A percentile compares a stretch with the other conserved stretches of the same genome.
Conservation (phyloP, 2,888 invertebrate genomes). For the Mythimna vitellina region DNA sequence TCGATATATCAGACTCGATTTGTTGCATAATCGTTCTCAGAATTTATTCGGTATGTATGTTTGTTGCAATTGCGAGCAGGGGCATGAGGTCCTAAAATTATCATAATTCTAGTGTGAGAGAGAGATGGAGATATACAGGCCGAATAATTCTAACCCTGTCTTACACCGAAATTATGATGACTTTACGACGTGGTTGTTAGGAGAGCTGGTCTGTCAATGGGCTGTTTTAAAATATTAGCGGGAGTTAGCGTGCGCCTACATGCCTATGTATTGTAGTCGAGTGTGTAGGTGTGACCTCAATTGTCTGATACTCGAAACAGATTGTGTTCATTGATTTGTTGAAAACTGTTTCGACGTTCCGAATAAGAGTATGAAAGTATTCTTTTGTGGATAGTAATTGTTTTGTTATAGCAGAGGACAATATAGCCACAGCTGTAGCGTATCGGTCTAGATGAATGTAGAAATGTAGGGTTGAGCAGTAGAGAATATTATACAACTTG, state of each 20-base stretch:
- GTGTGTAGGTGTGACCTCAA: slow-evolving; percentile 77
- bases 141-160: too few species aligned
- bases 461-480: not conserved
- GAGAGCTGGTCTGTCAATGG: slow-evolving; percentile 66
- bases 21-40: slow-evolving; percentile 60
- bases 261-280: slow-evolving; percentile 34
- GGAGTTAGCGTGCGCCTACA: slow-evolving; percentile 70
- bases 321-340: slow-evolving; percentile 57
- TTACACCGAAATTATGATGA: too few species aligned
- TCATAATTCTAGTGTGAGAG: too few species aligned
- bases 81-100: too few species aligned
- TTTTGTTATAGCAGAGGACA: not conserved
- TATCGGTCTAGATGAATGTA: not conserved
- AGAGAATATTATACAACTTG: not conserved
- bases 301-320: slow-evolving; percentile 58
- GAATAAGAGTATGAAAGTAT: slow-evolving; percentile 19
- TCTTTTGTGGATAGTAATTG: slow-evolving; percentile 33
- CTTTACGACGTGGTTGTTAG: too few species aligned
- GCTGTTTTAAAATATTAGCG: slow-evolving; percentile 75
- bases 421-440: not conserved
- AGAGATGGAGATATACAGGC: too few species aligned
- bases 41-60: slow-evolving; percentile 48
- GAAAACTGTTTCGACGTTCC: slow-evolving; percentile 20
- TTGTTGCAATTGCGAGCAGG: slow-evolving; percentile 52
- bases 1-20: slow-evolving; percentile 59